Evolutionary conservation across 1,140 invertebrate species (phyloP), one percentile per base, ranked within the genome.

Genomic region (Tribolium madens): DNA sequence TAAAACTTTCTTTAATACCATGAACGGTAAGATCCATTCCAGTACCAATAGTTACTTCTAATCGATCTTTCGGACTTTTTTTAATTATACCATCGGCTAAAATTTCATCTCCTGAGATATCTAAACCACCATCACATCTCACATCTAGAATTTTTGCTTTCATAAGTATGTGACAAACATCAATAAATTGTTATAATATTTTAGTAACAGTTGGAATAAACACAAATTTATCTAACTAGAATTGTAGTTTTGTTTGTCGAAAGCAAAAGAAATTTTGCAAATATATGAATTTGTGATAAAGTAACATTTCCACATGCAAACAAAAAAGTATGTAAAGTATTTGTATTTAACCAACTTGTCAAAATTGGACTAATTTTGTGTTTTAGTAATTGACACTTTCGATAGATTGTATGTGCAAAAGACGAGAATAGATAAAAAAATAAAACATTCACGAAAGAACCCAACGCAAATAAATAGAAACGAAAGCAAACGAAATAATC

Each of bases 11-110:
- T 13, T 31, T 5, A 15, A 46, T 90, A 93, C 93, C 94, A 86
- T 95, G 94, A 88, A 96, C 95, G 2, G 93, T 95, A 83, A 96
- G 95, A 86, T 96, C 94, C 92, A 96, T 95, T 50, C 94, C 95
- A 85, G 96, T 95, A 5, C 94, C 94, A 80, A 96, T 96, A 21
- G 94, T 94, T 77, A 96, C 94, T 88, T 96, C 95, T 69, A 96
- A 89, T 86, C 95, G 93, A 77, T 95, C 94, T 88, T 95, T 94
- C 6, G 90, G 88, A 79, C 93, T 92, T 86, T 96, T 96, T 85
- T 95, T 95, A 75, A 95, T 90, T 76, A 95, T 91, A 21, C 94
- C 93, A 87, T 96, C 95, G 68, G 92, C 93, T 76, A 96, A 88
- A 80, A 93, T 91, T 83, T 93, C 92, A 86, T 96, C 94, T 50